phyloP scores from a whole-genome alignment of 2,797 vertebrate genomes.

The Microcaecilia unicolor region DNA sequence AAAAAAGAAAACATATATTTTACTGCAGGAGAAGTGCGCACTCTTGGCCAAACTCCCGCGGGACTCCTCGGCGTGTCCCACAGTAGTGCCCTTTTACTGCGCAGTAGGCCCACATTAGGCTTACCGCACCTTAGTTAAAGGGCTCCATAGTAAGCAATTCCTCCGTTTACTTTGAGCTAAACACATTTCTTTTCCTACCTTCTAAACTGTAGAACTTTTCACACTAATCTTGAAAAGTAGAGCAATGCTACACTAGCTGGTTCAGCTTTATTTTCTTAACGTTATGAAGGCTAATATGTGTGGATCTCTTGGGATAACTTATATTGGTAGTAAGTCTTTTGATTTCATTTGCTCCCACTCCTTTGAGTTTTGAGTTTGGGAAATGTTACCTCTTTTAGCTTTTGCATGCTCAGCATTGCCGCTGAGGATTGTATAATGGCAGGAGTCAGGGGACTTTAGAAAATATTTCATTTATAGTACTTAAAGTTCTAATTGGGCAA shows the following conservation, averaged over 20 bases:
- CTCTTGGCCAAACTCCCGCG: too few species aligned
- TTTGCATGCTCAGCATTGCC: slow-evolving; percentile 20
- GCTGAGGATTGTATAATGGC: slow-evolving; percentile 22
- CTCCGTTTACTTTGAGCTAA: too few species aligned
- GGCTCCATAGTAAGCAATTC: too few species aligned
- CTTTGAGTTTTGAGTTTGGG: slow-evolving; percentile 10
- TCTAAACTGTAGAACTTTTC: slow-evolving; percentile 26
- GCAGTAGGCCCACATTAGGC: too few species aligned
- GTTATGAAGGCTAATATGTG: slow-evolving; percentile 12
- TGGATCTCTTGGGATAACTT: slow-evolving; percentile 13
- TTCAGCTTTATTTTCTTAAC: slow-evolving; percentile 14
- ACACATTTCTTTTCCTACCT: slow-evolving; percentile 6
- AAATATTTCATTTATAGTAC: slow-evolving; percentile 15
- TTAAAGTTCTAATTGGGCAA: slow-evolving; percentile 20
- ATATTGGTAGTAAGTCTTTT: slow-evolving; percentile 29
- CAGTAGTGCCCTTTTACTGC: too few species aligned
- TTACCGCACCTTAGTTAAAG: too few species aligned
- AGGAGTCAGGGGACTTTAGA: slow-evolving; percentile 20
- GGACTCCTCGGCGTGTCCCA: too few species aligned
- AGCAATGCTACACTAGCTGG: background rate
- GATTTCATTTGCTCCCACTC: slow-evolving; percentile 13
- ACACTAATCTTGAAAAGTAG: slow-evolving; percentile 16
- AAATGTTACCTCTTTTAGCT: slow-evolving; percentile 23
- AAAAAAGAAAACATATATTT: too few species aligned
- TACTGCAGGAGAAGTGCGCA: too few species aligned